Conservation (phyloP, 2,888 invertebrate species). For the Cryptus viduatorius region DNA sequence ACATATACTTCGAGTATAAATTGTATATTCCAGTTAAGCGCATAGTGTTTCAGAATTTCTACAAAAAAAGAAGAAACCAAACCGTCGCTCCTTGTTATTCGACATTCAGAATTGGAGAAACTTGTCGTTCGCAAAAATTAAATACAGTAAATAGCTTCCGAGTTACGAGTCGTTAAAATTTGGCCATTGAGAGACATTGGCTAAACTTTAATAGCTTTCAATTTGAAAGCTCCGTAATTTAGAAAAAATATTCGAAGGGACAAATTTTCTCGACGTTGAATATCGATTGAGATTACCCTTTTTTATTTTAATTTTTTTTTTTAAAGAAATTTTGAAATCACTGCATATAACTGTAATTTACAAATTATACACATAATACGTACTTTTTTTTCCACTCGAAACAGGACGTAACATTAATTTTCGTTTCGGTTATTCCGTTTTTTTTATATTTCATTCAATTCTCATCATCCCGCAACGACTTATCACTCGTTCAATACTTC, state of each 20-base stretch:
- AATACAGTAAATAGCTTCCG: neutral
- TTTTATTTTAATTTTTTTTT: neutral
- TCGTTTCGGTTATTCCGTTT: slow-evolving; percentile 18
- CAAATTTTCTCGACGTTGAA: neutral
- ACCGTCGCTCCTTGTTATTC: neutral
- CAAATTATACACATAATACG: slow-evolving; percentile 1
- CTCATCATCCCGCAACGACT: slow-evolving; percentile 41
- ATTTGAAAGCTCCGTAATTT: neutral
- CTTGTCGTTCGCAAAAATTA: neutral
- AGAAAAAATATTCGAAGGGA: neutral
- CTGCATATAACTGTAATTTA: neutral
- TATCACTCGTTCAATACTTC: slow-evolving; percentile 49
- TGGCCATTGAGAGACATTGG: neutral
- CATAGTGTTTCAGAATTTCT: neutral
- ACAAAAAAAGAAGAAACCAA: neutral
- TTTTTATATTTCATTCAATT: slow-evolving; percentile 30
- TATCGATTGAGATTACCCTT: neutral
- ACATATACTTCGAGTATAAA: slow-evolving; percentile 6
- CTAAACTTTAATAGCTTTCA: neutral
- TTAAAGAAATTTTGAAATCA: neutral
- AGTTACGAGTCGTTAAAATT: neutral
- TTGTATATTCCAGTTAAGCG: slow-evolving; percentile 12
- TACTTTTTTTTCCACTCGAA: slow-evolving; percentile 10
- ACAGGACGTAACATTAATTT: slow-evolving; percentile 34
- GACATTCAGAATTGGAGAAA: neutral